These are phyloP conservation scores for Drosophila formosana DNA, from an alignment of 2,888 invertebrate species.

Conservation along the genomic window DNA sequence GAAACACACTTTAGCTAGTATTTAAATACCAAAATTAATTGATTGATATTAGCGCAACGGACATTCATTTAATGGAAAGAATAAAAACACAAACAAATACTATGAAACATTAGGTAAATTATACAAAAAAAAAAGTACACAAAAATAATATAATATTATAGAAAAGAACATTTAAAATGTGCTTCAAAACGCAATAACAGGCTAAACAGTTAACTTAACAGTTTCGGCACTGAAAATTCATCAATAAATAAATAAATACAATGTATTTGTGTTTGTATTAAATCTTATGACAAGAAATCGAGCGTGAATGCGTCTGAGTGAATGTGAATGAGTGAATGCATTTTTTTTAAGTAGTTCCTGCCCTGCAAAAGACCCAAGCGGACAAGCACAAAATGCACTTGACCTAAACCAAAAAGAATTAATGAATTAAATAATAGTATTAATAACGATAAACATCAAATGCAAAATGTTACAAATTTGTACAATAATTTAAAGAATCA, in stretches of 20 bases:
- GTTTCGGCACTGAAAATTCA: constrained; percentile 24
- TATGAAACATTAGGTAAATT: constrained; percentile 63
- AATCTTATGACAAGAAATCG: constrained; percentile 43
- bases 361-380: constrained; percentile 32
- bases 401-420: constrained; percentile 18
- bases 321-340: constrained; percentile 3
- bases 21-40: constrained; percentile 59
- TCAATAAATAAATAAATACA: constrained; percentile 21
- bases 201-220: constrained; percentile 35
- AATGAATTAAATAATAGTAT: constrained; percentile 31
- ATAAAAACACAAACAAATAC: constrained; percentile 29
- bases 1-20: constrained; percentile 51
- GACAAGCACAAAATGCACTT: constrained; percentile 58
- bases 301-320: neutral
- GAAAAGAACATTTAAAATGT: constrained; percentile 52
- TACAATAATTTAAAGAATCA: constrained; percentile 58
- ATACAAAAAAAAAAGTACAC: constrained; percentile 56
- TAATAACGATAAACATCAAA: constrained; percentile 7
- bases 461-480: constrained; percentile 61
- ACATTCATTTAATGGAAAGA: constrained; percentile 73
- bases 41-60: constrained; percentile 77
- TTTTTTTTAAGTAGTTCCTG: constrained; percentile 44
- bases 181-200: constrained; percentile 33
- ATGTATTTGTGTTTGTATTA: constrained; percentile 44
- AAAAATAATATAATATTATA: constrained; percentile 18